Percentiles rank a stretch among this genome's conserved stretches.
Evolutionary conservation across 2,888 invertebrate species (phyloP).

Genomic region (Resseliella maxima): DNA sequence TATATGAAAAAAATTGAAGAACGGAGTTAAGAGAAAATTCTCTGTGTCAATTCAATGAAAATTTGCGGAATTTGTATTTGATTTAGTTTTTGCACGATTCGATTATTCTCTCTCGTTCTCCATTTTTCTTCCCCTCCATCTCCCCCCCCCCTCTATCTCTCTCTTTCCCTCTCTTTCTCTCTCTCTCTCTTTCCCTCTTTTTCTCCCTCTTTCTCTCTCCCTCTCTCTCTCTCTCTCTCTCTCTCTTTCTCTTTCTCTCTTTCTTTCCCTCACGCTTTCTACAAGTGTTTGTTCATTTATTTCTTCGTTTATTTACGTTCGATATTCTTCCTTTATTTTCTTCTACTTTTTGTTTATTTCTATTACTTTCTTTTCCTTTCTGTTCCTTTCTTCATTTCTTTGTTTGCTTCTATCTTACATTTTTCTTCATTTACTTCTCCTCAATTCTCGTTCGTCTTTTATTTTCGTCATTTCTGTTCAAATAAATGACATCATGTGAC

Average conservation of each 20-base stretch:
- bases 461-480: background rate
- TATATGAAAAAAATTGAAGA: too few relatives aligned
- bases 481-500: background rate
- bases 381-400: too few relatives aligned
- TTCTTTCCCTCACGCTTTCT: too few relatives aligned
- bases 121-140: too few relatives aligned
- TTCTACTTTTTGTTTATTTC: background rate
- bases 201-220: too few relatives aligned
- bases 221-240: too few relatives aligned
- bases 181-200: too few relatives aligned
- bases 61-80: background rate
- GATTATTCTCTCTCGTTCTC: background rate
- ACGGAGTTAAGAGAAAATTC: background rate
- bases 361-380: background rate
- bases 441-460: background rate
- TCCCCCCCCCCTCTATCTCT: too few relatives aligned
- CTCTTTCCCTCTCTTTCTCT: too few relatives aligned
- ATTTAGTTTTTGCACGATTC: slow-evolving; percentile 11
- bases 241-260: too few relatives aligned
- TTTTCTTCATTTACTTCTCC: too few relatives aligned
- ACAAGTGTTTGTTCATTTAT: background rate
- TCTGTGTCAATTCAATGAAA: background rate
- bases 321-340: background rate
- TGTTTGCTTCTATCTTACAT: too few relatives aligned
- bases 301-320: background rate